Conservation (phyloP, 1,140 invertebrate genomes). For the Aphaenogaster ashmeadi region DNA sequence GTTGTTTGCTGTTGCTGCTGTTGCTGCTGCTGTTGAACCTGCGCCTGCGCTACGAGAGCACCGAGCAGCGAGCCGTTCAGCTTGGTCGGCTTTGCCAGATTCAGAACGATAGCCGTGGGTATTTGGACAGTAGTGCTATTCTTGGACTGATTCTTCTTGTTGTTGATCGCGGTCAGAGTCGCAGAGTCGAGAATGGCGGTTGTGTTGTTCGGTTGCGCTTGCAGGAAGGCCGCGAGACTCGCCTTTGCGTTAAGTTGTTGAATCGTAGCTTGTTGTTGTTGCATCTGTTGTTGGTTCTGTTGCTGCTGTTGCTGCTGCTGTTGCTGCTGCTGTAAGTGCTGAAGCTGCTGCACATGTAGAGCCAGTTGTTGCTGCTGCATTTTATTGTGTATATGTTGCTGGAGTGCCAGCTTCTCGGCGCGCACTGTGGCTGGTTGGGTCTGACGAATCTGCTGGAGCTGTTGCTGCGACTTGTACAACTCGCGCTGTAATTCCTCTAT, state of each 20-base stretch:
- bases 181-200: constrained; percentile 84
- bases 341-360: constrained; percentile 88
- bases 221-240: constrained; percentile 87
- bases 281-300: constrained; percentile 81
- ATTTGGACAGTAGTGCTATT: constrained; percentile 84
- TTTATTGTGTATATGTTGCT: constrained; percentile 91
- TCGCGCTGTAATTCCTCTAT: constrained; percentile 96
- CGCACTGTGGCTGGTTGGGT: constrained; percentile 85
- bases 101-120: constrained; percentile 85
- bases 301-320: constrained; percentile 78
- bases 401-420: constrained; percentile 88
- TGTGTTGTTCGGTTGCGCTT: constrained; percentile 86
- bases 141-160: constrained; percentile 86
- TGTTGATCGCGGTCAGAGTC: constrained; percentile 85
- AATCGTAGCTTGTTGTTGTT: constrained; percentile 84
- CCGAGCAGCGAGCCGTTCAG: constrained; percentile 84
- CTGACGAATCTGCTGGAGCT: constrained; percentile 90
- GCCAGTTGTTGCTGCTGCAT: constrained; percentile 89
- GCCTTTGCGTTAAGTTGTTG: constrained; percentile 87
- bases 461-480: constrained; percentile 91
- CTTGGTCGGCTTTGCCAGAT: constrained; percentile 84
- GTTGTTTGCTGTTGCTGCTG: constrained; percentile 78
- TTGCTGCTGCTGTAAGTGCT: constrained; percentile 86
- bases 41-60: constrained; percentile 85
- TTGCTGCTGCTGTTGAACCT: constrained; percentile 82